phyloP scores from a whole-genome alignment of 2,113 vertebrate genomes.

The Camarhynchus parvulus region DNA sequence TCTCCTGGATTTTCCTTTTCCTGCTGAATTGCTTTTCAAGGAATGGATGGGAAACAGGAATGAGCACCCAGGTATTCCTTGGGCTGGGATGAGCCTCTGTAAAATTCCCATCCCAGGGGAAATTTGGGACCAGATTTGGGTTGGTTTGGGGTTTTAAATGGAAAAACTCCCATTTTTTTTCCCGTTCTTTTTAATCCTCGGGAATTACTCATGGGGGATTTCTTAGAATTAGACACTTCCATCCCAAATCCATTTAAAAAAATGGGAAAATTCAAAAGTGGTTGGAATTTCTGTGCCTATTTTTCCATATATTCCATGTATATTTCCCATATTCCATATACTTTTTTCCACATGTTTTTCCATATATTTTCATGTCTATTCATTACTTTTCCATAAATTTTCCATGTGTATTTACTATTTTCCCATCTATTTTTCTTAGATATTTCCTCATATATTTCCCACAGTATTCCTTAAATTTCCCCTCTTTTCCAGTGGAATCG shows the following conservation, averaged over 20 bases:
- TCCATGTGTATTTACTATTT: background rate
- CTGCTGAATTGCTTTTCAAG: background rate
- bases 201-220: background rate
- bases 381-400: background rate
- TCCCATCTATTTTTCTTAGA: fast-evolving
- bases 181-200: background rate
- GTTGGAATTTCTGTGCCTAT: background rate
- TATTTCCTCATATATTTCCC: background rate
- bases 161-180: background rate
- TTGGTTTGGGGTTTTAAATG: background rate
- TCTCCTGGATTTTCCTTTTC: background rate
- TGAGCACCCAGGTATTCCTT: fast-evolving
- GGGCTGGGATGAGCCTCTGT: background rate
- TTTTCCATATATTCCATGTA: background rate
- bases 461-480: fast-evolving
- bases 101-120: background rate
- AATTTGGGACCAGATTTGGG: background rate
- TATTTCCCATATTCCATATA: background rate
- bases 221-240: background rate
- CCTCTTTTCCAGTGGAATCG: background rate
- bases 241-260: background rate
- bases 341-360: background rate
- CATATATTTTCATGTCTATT: background rate
- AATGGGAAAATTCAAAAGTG: background rate
- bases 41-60: background rate